Percentiles rank a stretch among this genome's conserved stretches.
Evolutionary conservation across 2,797 vertebrate species (phyloP).

Genomic region (Dromococcyx pavoninus): DNA sequence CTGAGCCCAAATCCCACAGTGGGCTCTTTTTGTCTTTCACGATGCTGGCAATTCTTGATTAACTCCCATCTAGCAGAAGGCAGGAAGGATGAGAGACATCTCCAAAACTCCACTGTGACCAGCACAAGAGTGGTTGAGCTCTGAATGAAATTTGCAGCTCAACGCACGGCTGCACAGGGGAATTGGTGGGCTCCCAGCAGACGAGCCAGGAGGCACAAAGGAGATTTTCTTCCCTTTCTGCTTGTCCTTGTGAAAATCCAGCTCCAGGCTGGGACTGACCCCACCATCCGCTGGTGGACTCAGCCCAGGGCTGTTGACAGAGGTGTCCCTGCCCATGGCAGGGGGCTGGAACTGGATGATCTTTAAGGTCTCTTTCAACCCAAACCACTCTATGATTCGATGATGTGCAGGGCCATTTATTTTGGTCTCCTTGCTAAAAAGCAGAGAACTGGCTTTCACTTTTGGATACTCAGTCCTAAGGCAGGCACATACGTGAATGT

Average conservation of each 20-base stretch:
- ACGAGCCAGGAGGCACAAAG: neutral
- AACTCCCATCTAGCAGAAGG: neutral
- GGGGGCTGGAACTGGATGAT: no score
- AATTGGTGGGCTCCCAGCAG: neutral
- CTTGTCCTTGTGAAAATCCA: neutral
- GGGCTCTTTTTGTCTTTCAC: neutral
- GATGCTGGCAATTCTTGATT: neutral
- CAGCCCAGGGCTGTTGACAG: neutral
- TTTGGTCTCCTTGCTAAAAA: rapidly evolving
- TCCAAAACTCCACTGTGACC: neutral
- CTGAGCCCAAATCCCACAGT: conserved; percentile 29
- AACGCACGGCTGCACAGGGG: rapidly evolving
- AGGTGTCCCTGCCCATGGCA: no score
- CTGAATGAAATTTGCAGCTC: rapidly evolving
- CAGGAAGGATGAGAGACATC: neutral
- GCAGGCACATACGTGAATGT: rapidly evolving
- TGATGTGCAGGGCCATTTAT: neutral
- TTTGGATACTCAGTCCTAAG: neutral
- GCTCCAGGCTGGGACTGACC: neutral
- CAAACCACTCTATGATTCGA: no score
- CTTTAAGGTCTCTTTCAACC: no score
- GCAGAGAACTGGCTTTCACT: neutral
- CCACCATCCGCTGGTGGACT: neutral
- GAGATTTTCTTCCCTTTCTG: neutral
- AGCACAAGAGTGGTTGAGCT: neutral